A percentile compares a stretch with the other conserved stretches of the same genome.
phyloP scores from a whole-genome alignment of 2,113 vertebrate species.

The Pelmatolapia mariae region DNA sequence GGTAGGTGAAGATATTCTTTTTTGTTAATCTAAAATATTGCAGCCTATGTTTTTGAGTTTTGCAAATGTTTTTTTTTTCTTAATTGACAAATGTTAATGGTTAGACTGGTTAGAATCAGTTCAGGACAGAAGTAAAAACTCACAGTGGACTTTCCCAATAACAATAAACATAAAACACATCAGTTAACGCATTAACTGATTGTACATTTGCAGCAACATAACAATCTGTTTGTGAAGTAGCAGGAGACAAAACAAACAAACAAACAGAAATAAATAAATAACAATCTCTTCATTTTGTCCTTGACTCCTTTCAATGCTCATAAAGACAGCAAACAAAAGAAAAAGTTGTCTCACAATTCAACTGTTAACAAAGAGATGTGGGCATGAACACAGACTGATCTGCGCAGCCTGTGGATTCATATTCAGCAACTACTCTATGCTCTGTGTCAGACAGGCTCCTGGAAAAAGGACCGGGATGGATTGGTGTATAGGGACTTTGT shows the following conservation, averaged over 20 bases:
- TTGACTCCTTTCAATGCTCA: background rate
- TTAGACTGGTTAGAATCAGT: background rate
- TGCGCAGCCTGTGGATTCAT: background rate
- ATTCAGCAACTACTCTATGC: background rate
- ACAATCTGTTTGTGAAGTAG: accelerated
- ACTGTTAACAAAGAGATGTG: background rate
- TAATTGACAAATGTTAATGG: too few species aligned
- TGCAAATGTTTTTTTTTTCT: too few species aligned
- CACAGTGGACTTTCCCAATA: background rate
- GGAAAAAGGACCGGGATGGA: background rate
- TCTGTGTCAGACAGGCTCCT: background rate
- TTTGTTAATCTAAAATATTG: too few species aligned
- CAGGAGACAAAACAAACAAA: background rate
- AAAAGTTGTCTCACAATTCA: too few species aligned
- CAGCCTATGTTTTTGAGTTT: too few species aligned
- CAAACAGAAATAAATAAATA: accelerated
- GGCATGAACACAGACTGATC: background rate
- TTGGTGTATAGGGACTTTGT: accelerated
- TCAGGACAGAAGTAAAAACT: background rate
- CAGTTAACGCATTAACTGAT: background rate
- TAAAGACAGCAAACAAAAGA: background rate
- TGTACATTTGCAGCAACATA: background rate
- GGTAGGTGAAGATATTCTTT: too few species aligned
- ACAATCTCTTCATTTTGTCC: background rate
- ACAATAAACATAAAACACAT: background rate